These are phyloP conservation scores for Drosophila leonis DNA, from an alignment of 2,888 invertebrate species.

Conservation along the genomic window DNA sequence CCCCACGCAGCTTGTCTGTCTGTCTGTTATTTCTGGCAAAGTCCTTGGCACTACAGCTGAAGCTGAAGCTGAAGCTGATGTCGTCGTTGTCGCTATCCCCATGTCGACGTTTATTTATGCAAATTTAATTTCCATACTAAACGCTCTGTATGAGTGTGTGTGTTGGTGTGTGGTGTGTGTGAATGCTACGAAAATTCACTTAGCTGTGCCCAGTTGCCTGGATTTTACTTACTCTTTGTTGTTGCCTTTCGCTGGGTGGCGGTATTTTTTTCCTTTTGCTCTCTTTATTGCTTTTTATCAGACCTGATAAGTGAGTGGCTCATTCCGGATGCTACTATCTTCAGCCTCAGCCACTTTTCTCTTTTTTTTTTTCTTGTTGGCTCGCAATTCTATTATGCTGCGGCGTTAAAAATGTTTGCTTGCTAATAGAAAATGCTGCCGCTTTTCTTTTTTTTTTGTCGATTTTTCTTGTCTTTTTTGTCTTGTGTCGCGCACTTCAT, in stretches of 20 bases:
- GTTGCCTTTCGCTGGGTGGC: conserved; percentile 25
- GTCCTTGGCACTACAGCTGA: conserved; percentile 57
- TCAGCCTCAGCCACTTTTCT: neutral
- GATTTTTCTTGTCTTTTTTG: neutral
- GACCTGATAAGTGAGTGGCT: conserved; percentile 67
- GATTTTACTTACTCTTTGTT: conserved; percentile 71
- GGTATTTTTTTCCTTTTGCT: conserved; percentile 56
- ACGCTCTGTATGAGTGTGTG: conserved; percentile 48
- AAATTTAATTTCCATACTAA: conserved; percentile 81
- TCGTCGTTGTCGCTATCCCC: conserved; percentile 62
- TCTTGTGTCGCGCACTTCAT: conserved; percentile 58
- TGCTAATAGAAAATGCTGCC: conserved; percentile 73
- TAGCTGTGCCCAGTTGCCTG: conserved; percentile 68
- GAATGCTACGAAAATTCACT: conserved; percentile 64
- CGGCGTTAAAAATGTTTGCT: conserved; percentile 74
- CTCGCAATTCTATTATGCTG: conserved; percentile 69
- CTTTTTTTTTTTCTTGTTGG: no score
- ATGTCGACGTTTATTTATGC: conserved; percentile 81
- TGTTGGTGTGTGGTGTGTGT: conserved; percentile 13
- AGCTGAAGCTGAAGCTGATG: conserved; percentile 45
- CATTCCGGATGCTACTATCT: conserved; percentile 14
- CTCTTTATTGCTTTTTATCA: conserved; percentile 77
- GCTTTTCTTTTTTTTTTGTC: conserved; percentile 35
- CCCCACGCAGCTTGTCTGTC: neutral
- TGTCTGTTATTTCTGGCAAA: conserved; percentile 54